Base-by-base conservation (phyloP, 2,888 invertebrate species). In the Conistra vaccinii region DNA sequence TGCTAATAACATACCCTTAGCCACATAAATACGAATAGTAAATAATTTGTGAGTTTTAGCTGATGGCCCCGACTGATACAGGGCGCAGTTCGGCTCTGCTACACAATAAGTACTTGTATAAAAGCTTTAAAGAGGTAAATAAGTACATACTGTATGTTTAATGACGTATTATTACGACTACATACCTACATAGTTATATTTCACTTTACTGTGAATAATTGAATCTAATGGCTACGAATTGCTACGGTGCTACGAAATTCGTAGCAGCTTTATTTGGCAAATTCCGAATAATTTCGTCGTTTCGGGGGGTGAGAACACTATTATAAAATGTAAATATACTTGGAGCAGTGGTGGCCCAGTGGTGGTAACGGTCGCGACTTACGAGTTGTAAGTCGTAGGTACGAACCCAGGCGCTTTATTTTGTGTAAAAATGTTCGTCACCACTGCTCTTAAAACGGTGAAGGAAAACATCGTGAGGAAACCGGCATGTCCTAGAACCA, bases 201-300 rank as follows among this genome's bases (percentile, higher is more conserved):
- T 63, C 23, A 57, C 3, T 51, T 26, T 17, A 23, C 23, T 48
- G 48, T 45, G 26, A 9, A 42, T 62, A n/a, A n/a, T 62, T 42
- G 14, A 62, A 17, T 63, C 9, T 58, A 80, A 60, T 80, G 10
- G 45, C 74, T 78, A 78, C 77, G 63, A 45, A 35, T 5, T n/a
- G 81, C 77, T 78, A 78, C 77, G 81, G 29, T 45, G 81, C 77
- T 78, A 78, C 77, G 74, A 80, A 4, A 42, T 48, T 1, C 81
- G 81, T 81, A 81, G 81, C 32, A 42, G 7, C 0, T 79, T 51
- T 53, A 70, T 45, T 76, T 61, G 23, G 14, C 45, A 45, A 32
- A 26, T 29, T 42, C 51, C 45, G 2, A n/a, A 32, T 60, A 26
- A 35, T 60, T 42, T 35, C 2, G 9, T 14, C 4, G 3, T 48